Evolutionary conservation across 2,797 vertebrate species (phyloP).

Genomic region (Galaxias olidus): DNA sequence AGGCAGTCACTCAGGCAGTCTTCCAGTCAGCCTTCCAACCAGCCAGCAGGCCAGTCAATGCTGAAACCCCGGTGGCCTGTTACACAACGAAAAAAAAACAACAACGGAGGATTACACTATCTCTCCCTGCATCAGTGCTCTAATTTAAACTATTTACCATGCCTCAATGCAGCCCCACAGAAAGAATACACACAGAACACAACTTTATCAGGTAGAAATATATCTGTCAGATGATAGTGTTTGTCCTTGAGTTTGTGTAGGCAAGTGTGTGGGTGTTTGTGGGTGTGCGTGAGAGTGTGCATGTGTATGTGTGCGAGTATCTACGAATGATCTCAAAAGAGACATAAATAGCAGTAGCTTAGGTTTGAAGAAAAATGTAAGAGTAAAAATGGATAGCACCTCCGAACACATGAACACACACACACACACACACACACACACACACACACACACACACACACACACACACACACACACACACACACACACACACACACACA

Average conservation of each 20-base stretch:
- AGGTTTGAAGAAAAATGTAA: too few relatives aligned
- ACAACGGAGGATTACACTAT: slow-evolving; percentile 56
- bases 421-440: too few relatives aligned
- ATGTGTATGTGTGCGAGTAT: neutral
- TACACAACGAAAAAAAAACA: slow-evolving; percentile 63
- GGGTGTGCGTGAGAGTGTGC: neutral
- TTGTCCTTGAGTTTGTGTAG: neutral
- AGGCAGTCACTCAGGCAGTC: slow-evolving; percentile 23
- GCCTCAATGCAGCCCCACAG: neutral
- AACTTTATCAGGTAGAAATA: neutral
- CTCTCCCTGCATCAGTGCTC: slow-evolving; percentile 33
- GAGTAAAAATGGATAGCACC: too few relatives aligned
- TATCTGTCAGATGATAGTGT: neutral
- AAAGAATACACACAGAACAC: neutral
- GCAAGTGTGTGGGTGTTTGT: neutral
- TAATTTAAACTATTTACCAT: too few relatives aligned
- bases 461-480: too few relatives aligned
- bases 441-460: too few relatives aligned
- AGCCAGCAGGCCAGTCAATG: neutral
- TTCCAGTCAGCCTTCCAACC: neutral
- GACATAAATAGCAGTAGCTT: neutral
- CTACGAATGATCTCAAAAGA: neutral
- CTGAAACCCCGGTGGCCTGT: slow-evolving; percentile 65
- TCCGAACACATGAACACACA: too few relatives aligned
- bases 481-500: too few relatives aligned